Conservation (phyloP, 23 tunicate species). For the Styela plicata region DNA sequence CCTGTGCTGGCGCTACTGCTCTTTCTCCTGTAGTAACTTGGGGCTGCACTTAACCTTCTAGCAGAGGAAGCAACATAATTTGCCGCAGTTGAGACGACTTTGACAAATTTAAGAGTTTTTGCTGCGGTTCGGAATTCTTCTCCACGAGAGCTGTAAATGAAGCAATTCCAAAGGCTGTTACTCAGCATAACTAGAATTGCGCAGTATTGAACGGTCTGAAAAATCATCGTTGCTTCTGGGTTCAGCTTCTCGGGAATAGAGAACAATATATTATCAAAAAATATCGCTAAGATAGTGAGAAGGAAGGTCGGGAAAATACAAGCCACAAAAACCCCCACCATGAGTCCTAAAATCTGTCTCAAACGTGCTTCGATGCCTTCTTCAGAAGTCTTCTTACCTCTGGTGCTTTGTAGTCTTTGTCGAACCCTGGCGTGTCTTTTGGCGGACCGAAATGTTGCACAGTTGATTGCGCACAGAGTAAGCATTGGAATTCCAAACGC, state of each 20-base stretch:
- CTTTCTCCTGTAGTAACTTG: background rate
- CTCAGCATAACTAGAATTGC: slow-evolving; percentile 40
- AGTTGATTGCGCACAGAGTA: slow-evolving; percentile 33
- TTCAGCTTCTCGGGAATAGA: slow-evolving; percentile 18
- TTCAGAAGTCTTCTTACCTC: background rate
- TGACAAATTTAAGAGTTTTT: slow-evolving; percentile 3
- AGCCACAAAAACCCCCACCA: slow-evolving; percentile 67
- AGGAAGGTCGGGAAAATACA: slow-evolving; percentile 29
- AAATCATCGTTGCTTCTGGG: slow-evolving; percentile 19
- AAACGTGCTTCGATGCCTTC: slow-evolving; percentile 35
- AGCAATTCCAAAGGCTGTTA: slow-evolving; percentile 78
- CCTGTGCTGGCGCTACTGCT: slow-evolving; percentile 6
- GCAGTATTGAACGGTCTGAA: slow-evolving; percentile 27
- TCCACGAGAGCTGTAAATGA: slow-evolving; percentile 65
- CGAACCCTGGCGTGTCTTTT: slow-evolving; percentile 29
- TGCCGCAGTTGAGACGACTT: background rate
- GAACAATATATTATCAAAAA: slow-evolving; percentile 8
- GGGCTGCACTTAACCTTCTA: background rate
- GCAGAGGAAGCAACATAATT: background rate
- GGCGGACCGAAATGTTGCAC: slow-evolving; percentile 19
- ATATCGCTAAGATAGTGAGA: background rate
- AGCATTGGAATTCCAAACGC: slow-evolving; percentile 37
- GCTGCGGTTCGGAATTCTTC: slow-evolving; percentile 40
- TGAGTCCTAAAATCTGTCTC: slow-evolving; percentile 45
- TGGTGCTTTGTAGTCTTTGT: background rate